Base-by-base conservation (phyloP, 1,140 invertebrate species). In the Himalopsyche phryganea region DNA sequence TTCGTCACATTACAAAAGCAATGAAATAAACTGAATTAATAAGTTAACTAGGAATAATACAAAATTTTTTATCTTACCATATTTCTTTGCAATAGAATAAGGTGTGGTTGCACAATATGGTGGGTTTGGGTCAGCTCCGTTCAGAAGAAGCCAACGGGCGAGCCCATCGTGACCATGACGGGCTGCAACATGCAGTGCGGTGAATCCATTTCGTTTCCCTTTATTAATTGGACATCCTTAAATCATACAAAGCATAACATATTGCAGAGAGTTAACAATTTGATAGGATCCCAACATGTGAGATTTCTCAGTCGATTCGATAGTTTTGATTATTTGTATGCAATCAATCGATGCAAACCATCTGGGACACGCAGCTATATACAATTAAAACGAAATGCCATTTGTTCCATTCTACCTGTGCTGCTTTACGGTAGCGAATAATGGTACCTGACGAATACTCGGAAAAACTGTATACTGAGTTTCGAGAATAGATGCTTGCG, bases 191-290 rank as follows among this genome's bases (percentile, higher is more conserved):
- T 58, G 56, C 11, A 63, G 33, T 0, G 51, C 13, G 2, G 55
- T 58, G 23, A 44, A 58, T 13, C 46, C 35, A 1, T 56, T 50
- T 11, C 15, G 7, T 4, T 38, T 46, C 1, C 17, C 11, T n/a
- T 45, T 2, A 41, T 63, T 63, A 14, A 58, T 28, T 0, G 50
- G 11, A 28, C 55, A 58, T 15, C 60, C 60, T 62, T 6, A 50
- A 52, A 53, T 32, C 41, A 15, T n/a, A 47, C 47, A 32, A 33
- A 46, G 13, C 9, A 20, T 18, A 10, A 14, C 7, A 6, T 17
- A 4, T 50, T 11, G 13, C 18, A 18, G 6, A 23, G 5, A 38
- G 33, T 38, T 2, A 20, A n/a, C n/a, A 35, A 6, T 35, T n/a
- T 7, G 33, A 7, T 6, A 35, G 33, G n/a, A 7, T n/a, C 33